Evolutionary conservation across 2,113 vertebrate genomes (phyloP).

Genomic region (Pelusios castaneus): DNA sequence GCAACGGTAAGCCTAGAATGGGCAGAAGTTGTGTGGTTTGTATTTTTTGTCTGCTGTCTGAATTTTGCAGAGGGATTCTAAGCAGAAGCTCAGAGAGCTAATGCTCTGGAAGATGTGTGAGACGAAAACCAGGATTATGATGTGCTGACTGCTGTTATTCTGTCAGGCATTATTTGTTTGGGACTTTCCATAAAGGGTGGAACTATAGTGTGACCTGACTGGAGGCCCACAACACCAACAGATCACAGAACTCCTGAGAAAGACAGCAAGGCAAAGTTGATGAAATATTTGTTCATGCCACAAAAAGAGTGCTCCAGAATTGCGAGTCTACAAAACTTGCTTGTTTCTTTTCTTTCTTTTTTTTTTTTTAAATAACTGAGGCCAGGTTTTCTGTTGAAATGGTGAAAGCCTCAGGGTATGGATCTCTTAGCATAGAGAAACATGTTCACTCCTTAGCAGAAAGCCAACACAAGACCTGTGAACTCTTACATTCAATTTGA

Average conservation of each 20-base stretch:
- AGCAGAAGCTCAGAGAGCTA: neutral
- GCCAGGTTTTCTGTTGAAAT: neutral
- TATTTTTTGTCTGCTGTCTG: neutral
- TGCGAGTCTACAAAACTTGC: neutral
- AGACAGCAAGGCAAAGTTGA: neutral
- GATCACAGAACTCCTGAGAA: neutral
- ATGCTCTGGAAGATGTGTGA: neutral
- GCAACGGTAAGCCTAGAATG: neutral
- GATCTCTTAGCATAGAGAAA: neutral
- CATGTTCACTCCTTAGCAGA: neutral
- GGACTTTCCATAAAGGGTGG: neutral
- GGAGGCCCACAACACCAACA: neutral
- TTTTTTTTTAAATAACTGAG: neutral
- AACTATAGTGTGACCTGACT: neutral
- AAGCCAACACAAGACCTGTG: neutral
- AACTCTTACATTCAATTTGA: neutral
- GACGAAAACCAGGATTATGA: neutral
- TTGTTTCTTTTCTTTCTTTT: neutral
- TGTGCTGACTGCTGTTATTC: neutral
- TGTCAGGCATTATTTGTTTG: neutral
- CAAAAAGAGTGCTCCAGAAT: neutral
- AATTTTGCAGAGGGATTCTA: neutral
- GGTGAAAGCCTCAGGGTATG: neutral
- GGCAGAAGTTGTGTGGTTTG: neutral
- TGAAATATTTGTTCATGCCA: neutral